phyloP scores from a whole-genome alignment of 1,140 invertebrate species.

The Drosophila arizonae region DNA sequence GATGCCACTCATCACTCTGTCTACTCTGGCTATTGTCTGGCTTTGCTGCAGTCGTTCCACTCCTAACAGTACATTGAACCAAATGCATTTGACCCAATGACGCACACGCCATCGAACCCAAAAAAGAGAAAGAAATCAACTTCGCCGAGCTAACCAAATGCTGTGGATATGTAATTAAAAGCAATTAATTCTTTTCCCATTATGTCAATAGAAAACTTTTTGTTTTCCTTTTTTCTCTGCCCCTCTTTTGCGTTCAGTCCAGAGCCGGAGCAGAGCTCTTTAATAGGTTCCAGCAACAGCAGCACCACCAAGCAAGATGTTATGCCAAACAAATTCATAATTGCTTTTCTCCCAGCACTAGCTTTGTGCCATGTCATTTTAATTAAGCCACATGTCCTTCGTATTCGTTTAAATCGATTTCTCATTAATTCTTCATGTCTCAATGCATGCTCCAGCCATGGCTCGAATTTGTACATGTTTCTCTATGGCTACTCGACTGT shows the following conservation, averaged over 20 bases:
- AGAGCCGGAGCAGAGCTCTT: background rate
- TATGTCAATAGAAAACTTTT: constrained; percentile 3
- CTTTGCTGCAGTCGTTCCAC: constrained; percentile 25
- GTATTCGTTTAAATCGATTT: background rate
- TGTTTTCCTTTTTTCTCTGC: background rate
- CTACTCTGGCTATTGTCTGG: constrained; percentile 33
- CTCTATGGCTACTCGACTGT: too few species aligned
- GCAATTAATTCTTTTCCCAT: constrained; percentile 9
- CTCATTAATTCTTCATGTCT: background rate
- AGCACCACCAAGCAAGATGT: background rate
- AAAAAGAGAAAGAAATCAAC: constrained; percentile 2
- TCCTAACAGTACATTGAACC: constrained; percentile 48
- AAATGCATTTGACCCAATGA: constrained; percentile 48
- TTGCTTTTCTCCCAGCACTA: background rate
- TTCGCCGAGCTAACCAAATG: background rate
- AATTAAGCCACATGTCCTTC: background rate
- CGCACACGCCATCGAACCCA: constrained; percentile 45
- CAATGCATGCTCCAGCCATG: background rate
- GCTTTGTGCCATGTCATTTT: background rate
- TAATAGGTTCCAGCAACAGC: background rate
- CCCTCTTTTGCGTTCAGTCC: background rate
- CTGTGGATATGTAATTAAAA: background rate
- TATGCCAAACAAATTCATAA: background rate
- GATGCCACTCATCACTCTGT: background rate
- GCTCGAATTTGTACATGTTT: background rate